These are phyloP conservation scores for Orchesella flavescens DNA, from an alignment of 2,888 invertebrate genomes.

Conservation along the genomic window DNA sequence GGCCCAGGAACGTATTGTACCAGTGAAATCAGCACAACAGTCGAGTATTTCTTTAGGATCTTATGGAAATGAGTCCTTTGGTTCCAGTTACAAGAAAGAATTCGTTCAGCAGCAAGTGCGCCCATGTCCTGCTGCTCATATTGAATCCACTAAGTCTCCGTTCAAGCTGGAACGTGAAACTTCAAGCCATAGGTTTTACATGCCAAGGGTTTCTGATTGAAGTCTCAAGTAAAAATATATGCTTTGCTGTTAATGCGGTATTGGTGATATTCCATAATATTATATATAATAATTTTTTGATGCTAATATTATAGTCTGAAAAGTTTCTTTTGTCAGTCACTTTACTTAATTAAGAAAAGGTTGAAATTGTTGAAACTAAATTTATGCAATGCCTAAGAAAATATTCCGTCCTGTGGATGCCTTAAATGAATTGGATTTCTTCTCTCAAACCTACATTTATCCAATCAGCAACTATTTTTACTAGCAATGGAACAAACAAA, in stretches of 20 bases:
- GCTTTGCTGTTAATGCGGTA: background rate
- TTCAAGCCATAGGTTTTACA: slow-evolving; percentile 86
- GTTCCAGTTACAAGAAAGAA: slow-evolving; percentile 84
- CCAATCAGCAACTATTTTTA: background rate
- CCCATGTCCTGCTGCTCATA: slow-evolving; percentile 86
- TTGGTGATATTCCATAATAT: too few species aligned
- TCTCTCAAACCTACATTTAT: background rate
- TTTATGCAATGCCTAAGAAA: background rate
- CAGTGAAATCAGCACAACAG: slow-evolving; percentile 79
- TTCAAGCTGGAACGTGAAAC: slow-evolving; percentile 90
- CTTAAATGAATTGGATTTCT: slow-evolving; percentile 9
- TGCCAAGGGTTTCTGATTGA: slow-evolving; percentile 78
- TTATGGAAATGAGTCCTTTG: slow-evolving; percentile 76
- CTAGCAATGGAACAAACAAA: background rate
- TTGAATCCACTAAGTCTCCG: slow-evolving; percentile 82
- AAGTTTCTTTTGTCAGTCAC: too few species aligned
- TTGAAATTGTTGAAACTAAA: too few species aligned
- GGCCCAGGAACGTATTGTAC: slow-evolving; percentile 68
- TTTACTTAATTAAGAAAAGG: too few species aligned
- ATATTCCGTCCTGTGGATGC: slow-evolving; percentile 15
- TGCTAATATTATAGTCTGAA: too few species aligned
- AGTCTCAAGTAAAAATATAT: background rate
- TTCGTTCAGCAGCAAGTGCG: slow-evolving; percentile 81
- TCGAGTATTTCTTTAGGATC: slow-evolving; percentile 87
- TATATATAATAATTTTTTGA: too few species aligned